Evolutionary conservation across 2,113 vertebrate genomes (phyloP), one percentile per base, ranked within the genome.

Genomic region (Dermatemys mawii): DNA sequence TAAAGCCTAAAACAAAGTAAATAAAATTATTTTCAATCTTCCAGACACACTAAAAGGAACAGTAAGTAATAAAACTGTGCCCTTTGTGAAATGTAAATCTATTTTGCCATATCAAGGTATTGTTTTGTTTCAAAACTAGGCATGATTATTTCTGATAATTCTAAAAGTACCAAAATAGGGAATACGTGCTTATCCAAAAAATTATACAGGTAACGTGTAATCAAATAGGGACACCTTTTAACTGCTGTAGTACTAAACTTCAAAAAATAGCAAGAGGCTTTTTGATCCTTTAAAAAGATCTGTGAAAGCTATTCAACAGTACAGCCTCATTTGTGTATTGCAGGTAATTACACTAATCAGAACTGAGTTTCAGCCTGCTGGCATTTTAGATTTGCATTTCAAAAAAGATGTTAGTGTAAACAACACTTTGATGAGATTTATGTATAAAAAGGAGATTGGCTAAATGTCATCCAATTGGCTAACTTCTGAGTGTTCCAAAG

Each of bases 1-100:
- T 98, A 95, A 96, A 97, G 81, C 96, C 98, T 97, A 89, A 90
- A 97, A 94, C 38, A 95, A 95, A 92, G 91, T 53, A 95, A 46
- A 92, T n/a, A 84, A 35, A 41, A 81, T 94, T 81, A 86, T 73
- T 96, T 87, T 78, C 49, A 17, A 46, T 57, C 48, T 63, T 90
- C 76, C 81, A 51, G 19, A 75, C 57, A 73, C 14, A 78, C 9
- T 75, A 82, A 79, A 38, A 83, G 55, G 11, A 90, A 93, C 78
- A 83, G 11, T 8, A 89, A 93, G 53, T 2, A 32, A 44, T 6
- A 92, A 89, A 84, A 46, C 51, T 78, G 48, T 35, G 11, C 81
- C 60, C 50, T 48, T 76, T 78, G 8, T 0, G 9, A 90, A 38
- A 50, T 2, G 2, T 4, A 22, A 11, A 50, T 75, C 84, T 67